These are phyloP conservation scores for Tachypleus tridentatus DNA, from an alignment of 1,140 invertebrate species.

Conservation along the genomic window DNA sequence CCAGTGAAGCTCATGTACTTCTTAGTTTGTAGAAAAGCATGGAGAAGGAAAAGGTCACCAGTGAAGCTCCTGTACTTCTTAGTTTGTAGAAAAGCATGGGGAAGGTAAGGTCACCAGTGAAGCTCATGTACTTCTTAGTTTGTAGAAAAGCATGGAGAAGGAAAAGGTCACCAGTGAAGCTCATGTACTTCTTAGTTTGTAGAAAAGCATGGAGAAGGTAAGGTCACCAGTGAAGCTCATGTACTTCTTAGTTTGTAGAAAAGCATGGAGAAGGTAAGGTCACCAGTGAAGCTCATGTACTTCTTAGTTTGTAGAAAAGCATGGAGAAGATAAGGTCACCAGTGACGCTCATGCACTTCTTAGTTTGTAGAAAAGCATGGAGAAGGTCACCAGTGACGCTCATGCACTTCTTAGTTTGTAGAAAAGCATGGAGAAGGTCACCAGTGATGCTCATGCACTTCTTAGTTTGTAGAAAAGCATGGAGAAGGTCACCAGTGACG, in stretches of 20 bases:
- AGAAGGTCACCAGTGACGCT: too few species aligned
- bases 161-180: background rate
- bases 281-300: too few species aligned
- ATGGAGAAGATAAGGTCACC: constrained; percentile 56
- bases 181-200: constrained; percentile 48
- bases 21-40: too few species aligned
- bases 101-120: constrained; percentile 43
- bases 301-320: constrained; percentile 68
- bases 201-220: constrained; percentile 79
- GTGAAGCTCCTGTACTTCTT: too few species aligned
- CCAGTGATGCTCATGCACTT: too few species aligned
- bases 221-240: background rate
- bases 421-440: too few species aligned
- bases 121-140: constrained; percentile 41
- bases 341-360: too few species aligned
- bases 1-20: too few species aligned
- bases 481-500: too few species aligned
- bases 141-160: constrained; percentile 86
- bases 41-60: too few species aligned
- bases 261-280: constrained; percentile 67
- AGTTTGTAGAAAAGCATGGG: constrained; percentile 85
- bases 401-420: too few species aligned
- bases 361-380: constrained; percentile 84
- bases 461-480: constrained; percentile 75
- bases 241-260: constrained; percentile 57